Evolutionary conservation across 2,888 invertebrate genomes (phyloP).

Genomic region (Hoplodrina ambigua): DNA sequence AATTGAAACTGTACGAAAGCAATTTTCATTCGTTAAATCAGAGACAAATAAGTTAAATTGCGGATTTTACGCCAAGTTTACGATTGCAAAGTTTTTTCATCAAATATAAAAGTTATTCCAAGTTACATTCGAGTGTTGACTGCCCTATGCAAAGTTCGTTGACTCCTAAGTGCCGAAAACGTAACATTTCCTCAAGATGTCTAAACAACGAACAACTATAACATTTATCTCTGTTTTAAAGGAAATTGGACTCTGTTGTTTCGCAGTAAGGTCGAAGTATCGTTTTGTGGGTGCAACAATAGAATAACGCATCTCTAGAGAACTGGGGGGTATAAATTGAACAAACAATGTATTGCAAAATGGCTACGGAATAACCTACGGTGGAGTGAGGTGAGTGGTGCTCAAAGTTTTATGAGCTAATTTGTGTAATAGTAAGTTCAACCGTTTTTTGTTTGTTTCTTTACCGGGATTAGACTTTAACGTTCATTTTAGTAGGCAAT

Average conservation of each 20-base stretch:
- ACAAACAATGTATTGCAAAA: conserved; percentile 88
- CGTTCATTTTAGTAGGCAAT: background rate
- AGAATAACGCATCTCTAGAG: conserved; percentile 76
- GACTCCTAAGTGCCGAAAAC: conserved; percentile 69
- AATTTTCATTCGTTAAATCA: conserved; percentile 31
- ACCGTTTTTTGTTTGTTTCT: conserved; percentile 12
- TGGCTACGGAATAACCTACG: conserved; percentile 78
- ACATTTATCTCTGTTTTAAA: conserved; percentile 29
- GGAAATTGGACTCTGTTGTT: conserved; percentile 62
- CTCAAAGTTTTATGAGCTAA: conserved; percentile 71
- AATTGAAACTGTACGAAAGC: conserved; percentile 34
- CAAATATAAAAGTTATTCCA: conserved; percentile 44
- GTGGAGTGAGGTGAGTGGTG: conserved; percentile 63
- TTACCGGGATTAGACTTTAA: no score
- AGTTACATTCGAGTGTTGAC: conserved; percentile 39
- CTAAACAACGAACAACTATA: conserved; percentile 66
- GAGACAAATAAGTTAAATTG: conserved; percentile 43
- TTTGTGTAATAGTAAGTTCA: conserved; percentile 13
- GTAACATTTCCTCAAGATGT: conserved; percentile 72
- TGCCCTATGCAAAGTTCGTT: conserved; percentile 68
- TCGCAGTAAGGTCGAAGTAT: conserved; percentile 53
- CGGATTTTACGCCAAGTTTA: conserved; percentile 33
- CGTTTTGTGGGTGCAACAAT: conserved; percentile 61
- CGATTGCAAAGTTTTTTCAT: conserved; percentile 53
- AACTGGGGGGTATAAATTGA: conserved; percentile 81